Percentiles rank a stretch among this genome's conserved stretches.
Evolutionary conservation across 2,113 vertebrate species (phyloP).

Genomic region (Pterocles burchelli): DNA sequence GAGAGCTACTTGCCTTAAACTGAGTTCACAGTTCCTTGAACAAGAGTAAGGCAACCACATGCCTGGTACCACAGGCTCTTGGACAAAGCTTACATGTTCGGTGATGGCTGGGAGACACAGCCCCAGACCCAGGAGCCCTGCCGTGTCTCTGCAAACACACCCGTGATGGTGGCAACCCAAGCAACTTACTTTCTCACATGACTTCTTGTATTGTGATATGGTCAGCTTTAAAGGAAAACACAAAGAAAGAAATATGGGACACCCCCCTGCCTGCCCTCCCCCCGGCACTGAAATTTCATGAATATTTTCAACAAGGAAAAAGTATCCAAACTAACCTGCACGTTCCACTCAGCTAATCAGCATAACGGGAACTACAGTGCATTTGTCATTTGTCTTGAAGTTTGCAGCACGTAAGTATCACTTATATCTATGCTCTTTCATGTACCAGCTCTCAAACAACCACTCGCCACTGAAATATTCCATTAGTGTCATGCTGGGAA

Average conservation of each 20-base stretch:
- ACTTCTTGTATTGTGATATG: not conserved
- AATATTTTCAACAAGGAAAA: not conserved
- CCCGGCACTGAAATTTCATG: rapidly evolving
- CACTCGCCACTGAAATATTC: conserved; percentile 12
- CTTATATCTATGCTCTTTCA: not conserved
- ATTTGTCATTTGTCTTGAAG: not conserved
- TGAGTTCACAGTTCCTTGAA: not conserved
- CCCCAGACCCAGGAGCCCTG: not conserved
- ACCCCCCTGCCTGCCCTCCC: rapidly evolving
- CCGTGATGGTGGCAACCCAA: not conserved
- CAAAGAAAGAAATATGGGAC: not conserved
- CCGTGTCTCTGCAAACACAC: not conserved
- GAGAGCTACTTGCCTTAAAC: not conserved
- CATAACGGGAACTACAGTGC: not conserved
- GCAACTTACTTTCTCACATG: not conserved
- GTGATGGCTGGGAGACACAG: not conserved
- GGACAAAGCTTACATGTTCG: rapidly evolving
- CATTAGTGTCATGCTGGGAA: conserved; percentile 28
- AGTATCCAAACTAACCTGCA: not conserved
- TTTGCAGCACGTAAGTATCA: not conserved
- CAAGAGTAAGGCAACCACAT: not conserved
- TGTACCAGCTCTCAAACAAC: not conserved
- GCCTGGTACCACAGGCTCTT: not conserved
- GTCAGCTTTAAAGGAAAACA: not conserved
- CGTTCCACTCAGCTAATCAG: not conserved